Conservation (phyloP, 1,140 invertebrate genomes). For the Drosophila insularis region DNA sequence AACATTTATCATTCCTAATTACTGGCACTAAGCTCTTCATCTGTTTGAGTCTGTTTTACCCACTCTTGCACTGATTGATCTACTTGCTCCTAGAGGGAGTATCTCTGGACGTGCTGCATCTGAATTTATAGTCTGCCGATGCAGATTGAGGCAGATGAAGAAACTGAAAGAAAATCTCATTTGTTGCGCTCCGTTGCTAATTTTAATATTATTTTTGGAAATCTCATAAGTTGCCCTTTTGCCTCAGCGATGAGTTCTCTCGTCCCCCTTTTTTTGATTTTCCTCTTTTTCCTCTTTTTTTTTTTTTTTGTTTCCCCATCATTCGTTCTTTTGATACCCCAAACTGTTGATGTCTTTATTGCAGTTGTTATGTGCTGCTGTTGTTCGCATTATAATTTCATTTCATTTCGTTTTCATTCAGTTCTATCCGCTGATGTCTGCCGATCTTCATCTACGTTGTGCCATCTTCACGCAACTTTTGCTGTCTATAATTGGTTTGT, state of each 20-base stretch:
- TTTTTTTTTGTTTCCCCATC: slow-evolving; percentile 4
- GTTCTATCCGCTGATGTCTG: slow-evolving; percentile 17
- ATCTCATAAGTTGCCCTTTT: slow-evolving; percentile 64
- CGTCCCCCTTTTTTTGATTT: too few relatives aligned
- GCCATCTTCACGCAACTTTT: slow-evolving; percentile 72
- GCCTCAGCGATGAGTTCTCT: neutral
- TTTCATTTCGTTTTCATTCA: slow-evolving; percentile 67
- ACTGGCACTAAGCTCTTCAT: slow-evolving; percentile 67
- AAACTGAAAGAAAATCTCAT: slow-evolving; percentile 53
- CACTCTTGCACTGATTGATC: slow-evolving; percentile 61
- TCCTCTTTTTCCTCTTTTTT: too few relatives aligned
- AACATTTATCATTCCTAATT: slow-evolving; percentile 76
- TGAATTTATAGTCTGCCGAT: slow-evolving; percentile 52
- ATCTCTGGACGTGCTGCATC: slow-evolving; percentile 37
- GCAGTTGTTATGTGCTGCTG: slow-evolving; percentile 47
- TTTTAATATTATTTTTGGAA: slow-evolving; percentile 81
- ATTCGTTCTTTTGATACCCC: slow-evolving; percentile 56
- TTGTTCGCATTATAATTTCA: slow-evolving; percentile 64
- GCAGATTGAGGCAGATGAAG: neutral
- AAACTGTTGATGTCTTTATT: slow-evolving; percentile 80
- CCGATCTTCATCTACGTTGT: slow-evolving; percentile 50
- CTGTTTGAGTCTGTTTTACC: slow-evolving; percentile 21
- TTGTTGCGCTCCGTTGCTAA: slow-evolving; percentile 75
- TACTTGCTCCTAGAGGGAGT: slow-evolving; percentile 22
- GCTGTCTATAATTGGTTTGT: slow-evolving; percentile 75